Evolutionary conservation across 2,113 vertebrate species (phyloP), one percentile per base, ranked within the genome.

Genomic region (Apaloderma vittatum): DNA sequence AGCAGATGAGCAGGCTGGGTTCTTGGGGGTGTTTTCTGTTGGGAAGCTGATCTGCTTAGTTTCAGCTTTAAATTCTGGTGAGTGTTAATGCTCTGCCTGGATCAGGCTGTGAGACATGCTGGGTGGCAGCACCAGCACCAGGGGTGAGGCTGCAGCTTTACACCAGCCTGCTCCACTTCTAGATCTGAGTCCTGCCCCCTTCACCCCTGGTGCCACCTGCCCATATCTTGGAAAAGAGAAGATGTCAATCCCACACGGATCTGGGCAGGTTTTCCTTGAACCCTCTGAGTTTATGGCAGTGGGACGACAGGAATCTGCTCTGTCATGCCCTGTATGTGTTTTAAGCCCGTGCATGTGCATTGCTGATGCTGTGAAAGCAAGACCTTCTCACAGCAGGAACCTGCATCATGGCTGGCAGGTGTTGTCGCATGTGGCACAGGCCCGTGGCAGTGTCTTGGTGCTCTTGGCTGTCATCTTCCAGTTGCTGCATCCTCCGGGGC

Each of bases 271-370:
- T 27, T 32, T 34, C 12, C 48, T 46, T 23, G 32, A 24, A 43
- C 23, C 13, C 14, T 43, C 15, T 5, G 58, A 34, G 14, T 36
- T 72, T 12, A 23, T 52, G 40, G 43, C 62, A 30, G 18, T 0
- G 2, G 20, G 58, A 43, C 1, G 3, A 7, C 22, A 70, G 61
- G 12, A n/a, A 43, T 59, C 54, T 63, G 30, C 80, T 45, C 36
- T 26, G 37, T 45, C 5, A 2, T 9, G n/a, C 27, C 37, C 59
- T n/a, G 32, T 9, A 1, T 12, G 40, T 18, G 52, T 30, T 46
- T 67, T 37, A 48, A 43, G 36, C 17, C 49, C 32, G 7, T 27
- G 63, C 30, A 18, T 0, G 0, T 40, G 12, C 5, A 1, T 9
- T 30, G 19, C 57, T 62, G 58, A 19, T 32, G 8, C 62, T 65